A percentile compares a stretch with the other conserved stretches of the same genome.
Conservation (phyloP, 2,797 vertebrate species). For the Neosalanx taihuensis region DNA sequence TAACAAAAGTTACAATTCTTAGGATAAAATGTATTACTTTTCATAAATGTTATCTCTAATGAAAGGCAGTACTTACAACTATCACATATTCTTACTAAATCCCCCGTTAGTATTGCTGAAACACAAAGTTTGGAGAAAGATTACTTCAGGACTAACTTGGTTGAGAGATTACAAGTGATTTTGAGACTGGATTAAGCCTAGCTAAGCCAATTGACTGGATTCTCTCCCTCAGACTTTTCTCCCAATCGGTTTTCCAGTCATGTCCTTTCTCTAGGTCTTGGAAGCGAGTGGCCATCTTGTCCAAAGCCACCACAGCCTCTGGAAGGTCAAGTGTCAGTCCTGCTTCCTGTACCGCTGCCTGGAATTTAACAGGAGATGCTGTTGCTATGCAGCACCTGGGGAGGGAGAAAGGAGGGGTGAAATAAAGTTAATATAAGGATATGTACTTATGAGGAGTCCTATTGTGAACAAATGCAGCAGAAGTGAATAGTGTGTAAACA, state of each 20-base stretch:
- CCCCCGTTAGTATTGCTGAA: too few relatives aligned
- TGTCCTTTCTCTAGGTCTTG: conserved; percentile 4
- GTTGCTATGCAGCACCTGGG: conserved; percentile 18
- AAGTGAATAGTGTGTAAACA: neutral
- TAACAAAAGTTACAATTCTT: too few relatives aligned
- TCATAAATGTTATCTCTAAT: too few relatives aligned
- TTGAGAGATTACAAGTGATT: too few relatives aligned
- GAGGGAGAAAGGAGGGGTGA: neutral
- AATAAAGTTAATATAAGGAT: neutral
- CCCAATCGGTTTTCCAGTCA: conserved; percentile 11
- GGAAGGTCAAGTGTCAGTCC: conserved; percentile 12
- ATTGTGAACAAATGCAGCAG: neutral
- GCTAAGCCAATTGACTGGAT: conserved; percentile 7
- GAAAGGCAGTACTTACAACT: too few relatives aligned
- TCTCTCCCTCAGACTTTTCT: conserved; percentile 2
- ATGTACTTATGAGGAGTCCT: neutral
- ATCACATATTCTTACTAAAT: too few relatives aligned
- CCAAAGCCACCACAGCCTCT: conserved; percentile 2
- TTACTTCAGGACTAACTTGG: too few relatives aligned
- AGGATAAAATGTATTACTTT: too few relatives aligned
- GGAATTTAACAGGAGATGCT: conserved; percentile 13
- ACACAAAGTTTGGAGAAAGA: too few relatives aligned
- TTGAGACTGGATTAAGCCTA: neutral
- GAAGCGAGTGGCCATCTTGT: conserved; percentile 6
- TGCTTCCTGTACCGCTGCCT: conserved; percentile 5